phyloP scores from a whole-genome alignment of 2,797 vertebrate genomes.

The Megalops cyprinoides region DNA sequence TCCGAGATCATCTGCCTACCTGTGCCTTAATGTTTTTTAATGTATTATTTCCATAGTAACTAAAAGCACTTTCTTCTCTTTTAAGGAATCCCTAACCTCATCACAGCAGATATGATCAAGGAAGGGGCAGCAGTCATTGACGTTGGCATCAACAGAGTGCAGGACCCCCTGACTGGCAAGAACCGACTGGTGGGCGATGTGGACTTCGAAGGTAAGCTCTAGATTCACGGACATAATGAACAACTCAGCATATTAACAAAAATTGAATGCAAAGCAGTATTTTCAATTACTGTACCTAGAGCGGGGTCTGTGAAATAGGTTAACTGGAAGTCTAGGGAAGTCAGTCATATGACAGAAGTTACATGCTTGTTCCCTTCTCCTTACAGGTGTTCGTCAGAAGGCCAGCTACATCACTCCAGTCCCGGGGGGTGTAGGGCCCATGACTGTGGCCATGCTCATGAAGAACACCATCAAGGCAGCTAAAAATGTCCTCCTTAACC shows the following conservation, averaged over 20 bases:
- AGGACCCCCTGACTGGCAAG: constrained; percentile 87
- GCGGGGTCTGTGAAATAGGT: too few species aligned
- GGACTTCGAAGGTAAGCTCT: constrained; percentile 89
- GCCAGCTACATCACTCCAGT: constrained; percentile 94
- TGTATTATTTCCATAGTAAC: neutral
- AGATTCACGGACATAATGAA: neutral
- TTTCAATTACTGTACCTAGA: too few species aligned
- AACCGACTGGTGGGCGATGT: constrained; percentile 90
- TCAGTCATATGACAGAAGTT: too few species aligned
- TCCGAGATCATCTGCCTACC: neutral
- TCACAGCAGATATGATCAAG: constrained; percentile 96
- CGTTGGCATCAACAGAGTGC: constrained; percentile 90
- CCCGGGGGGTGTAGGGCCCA: constrained; percentile 93
- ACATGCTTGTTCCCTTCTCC: neutral
- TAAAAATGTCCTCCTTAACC: constrained; percentile 80
- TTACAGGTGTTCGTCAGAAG: constrained; percentile 86
- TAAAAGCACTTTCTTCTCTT: too few species aligned
- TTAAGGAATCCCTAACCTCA: constrained; percentile 93
- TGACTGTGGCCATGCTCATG: constrained; percentile 99
- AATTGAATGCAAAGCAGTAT: too few species aligned
- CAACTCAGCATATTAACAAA: too few species aligned
- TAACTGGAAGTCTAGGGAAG: too few species aligned
- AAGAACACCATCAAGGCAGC: constrained; percentile 97
- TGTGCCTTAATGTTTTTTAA: neutral
- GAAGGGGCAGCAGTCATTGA: constrained; percentile 93